Conservation (phyloP, 2,113 vertebrate species). For the Cyanoderma ruficeps region DNA sequence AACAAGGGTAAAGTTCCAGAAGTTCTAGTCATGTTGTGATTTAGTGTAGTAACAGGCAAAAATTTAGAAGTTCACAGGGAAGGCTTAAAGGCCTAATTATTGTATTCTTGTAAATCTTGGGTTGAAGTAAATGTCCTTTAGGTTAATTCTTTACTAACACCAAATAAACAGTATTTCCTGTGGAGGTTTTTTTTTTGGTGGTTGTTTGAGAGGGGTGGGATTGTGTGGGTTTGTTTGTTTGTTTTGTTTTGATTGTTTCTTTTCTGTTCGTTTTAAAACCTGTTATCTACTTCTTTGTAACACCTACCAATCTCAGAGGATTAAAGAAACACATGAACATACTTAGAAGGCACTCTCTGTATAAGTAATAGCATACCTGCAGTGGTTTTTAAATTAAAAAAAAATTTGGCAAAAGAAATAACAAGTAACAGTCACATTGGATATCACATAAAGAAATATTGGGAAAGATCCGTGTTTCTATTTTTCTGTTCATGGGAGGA, state of each 20-base stretch:
- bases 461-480: neutral
- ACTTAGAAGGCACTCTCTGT: neutral
- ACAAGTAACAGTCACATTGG: neutral
- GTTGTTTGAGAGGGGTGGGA: neutral
- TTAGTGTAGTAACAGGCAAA: neutral
- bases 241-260: neutral
- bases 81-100: neutral
- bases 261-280: neutral
- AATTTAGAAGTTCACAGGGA: neutral
- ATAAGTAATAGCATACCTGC: neutral
- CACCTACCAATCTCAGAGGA: neutral
- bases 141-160: neutral
- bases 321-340: neutral
- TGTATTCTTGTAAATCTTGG: neutral
- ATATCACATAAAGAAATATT: neutral
- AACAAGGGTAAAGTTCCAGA: neutral
- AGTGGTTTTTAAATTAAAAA: neutral
- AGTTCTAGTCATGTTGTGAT: neutral
- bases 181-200: neutral
- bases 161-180: neutral
- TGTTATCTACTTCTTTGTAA: neutral
- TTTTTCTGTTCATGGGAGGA: neutral
- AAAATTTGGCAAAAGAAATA: neutral
- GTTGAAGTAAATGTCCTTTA: neutral
- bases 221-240: neutral